Evolutionary conservation across 1,140 invertebrate species (phyloP), one percentile per base, ranked within the genome.

Genomic region (Piezodorus guildinii): DNA sequence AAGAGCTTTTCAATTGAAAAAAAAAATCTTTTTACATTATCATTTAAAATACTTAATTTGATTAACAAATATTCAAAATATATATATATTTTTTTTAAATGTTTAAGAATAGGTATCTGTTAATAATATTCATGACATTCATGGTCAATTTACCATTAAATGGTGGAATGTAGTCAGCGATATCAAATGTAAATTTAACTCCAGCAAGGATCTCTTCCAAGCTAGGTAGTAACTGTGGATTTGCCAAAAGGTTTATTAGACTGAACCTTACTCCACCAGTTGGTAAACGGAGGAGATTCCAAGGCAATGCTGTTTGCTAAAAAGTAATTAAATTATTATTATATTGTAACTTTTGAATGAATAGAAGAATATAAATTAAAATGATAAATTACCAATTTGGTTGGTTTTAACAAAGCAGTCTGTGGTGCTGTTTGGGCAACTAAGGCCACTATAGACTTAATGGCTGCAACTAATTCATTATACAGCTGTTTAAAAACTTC

Each of bases 401-500:
- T 14, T 23, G 52, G 52, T 25, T 56, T 56, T 23, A 56, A 23
- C 10, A 56, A 16, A 6, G 2, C 52, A 23, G 52, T 25, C 23
- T 56, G 52, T 23, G 52, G 52, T 9, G 52, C 34, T 34, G 54
- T 34, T 54, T 67, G 44, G 6, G 51, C 15, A 15, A 67, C 21
- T 21, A 74, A 70, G 25, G 72, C 67, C 0, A 79, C 58, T 15
- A 81, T 45, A 0, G 80, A 81, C 27, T 73, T 72, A 14, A 80
- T 15, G 0, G 79, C 77, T 23, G 72, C 71, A 0, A 79, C 19
- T 1, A 77, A 70, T n/a, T 76, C 69, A 2, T 73, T 69, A 16
- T 77, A 76, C 3, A 86, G 78, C 25, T 79, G 77, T 63, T 82
- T 77, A 2, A 84, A 63, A 61, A 78, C 76, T 46, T 74, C 74